phyloP scores from a whole-genome alignment of 2,113 vertebrate genomes.

The Egretta garzetta region DNA sequence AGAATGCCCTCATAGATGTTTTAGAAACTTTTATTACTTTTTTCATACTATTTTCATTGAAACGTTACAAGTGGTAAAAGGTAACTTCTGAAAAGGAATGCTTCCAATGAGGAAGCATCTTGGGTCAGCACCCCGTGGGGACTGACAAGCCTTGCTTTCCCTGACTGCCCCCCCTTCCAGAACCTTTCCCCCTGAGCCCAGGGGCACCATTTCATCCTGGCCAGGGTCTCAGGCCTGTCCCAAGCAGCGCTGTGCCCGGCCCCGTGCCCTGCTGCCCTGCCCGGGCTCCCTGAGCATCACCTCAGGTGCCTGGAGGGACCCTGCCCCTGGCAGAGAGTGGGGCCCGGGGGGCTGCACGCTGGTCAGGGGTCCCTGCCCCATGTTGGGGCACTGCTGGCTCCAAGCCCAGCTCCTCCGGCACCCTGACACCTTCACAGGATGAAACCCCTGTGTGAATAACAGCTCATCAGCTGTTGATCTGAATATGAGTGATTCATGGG shows the following conservation, averaged over 20 bases:
- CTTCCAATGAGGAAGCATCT: background rate
- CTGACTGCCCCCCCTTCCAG: rapidly evolving
- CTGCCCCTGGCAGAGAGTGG: rapidly evolving
- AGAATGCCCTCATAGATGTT: background rate
- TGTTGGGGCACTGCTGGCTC: background rate
- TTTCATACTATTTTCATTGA: background rate
- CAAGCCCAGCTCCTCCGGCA: background rate
- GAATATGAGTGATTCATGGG: background rate
- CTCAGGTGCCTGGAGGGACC: rapidly evolving
- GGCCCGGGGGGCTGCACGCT: rapidly evolving
- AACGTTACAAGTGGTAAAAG: background rate
- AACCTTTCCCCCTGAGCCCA: background rate
- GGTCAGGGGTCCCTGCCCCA: background rate
- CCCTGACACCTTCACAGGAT: background rate
- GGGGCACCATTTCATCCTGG: rapidly evolving
- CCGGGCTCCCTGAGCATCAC: background rate
- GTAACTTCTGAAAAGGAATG: background rate
- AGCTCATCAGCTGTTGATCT: background rate
- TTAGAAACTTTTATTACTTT: background rate
- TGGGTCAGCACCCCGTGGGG: background rate
- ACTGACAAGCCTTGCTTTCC: background rate
- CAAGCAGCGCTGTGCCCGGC: rapidly evolving
- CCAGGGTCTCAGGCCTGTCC: background rate
- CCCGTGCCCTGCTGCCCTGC: background rate
- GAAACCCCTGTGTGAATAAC: rapidly evolving